Conservation (phyloP, 92 coral and sea anemone species). For the Siderastrea siderea region DNA sequence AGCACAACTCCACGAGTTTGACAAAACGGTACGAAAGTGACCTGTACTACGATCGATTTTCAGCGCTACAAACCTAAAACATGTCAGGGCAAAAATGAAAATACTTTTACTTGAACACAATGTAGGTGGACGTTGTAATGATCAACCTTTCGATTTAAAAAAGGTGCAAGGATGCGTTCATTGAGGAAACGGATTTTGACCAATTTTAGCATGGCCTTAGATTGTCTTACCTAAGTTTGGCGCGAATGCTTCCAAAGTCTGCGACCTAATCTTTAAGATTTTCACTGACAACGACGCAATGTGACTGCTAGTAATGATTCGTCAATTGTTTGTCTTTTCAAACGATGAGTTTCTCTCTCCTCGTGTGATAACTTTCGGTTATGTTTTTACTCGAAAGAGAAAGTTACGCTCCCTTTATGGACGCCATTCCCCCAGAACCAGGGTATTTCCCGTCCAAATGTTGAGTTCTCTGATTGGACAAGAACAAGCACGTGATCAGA, state of each 20-base stretch:
- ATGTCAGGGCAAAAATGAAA: no score
- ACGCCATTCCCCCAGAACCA: conserved; percentile 12
- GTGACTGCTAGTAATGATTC: neutral
- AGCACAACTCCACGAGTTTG: neutral
- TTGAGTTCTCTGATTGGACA: conserved; percentile 20
- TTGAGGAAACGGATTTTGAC: neutral
- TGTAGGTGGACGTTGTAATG: neutral
- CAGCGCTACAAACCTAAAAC: neutral
- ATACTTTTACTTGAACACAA: neutral
- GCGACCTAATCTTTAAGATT: neutral
- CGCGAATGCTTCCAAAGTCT: neutral
- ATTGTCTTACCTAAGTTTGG: no score
- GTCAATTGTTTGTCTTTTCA: neutral
- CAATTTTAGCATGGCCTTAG: neutral
- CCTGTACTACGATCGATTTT: neutral
- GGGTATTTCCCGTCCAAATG: conserved; percentile 33
- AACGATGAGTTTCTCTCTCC: neutral
- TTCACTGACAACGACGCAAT: neutral
- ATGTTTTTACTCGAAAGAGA: conserved; percentile 12
- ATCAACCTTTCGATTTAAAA: neutral
- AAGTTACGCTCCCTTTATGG: conserved; percentile 14
- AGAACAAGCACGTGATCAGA: conserved; percentile 29
- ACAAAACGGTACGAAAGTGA: neutral
- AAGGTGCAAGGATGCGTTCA: no score
- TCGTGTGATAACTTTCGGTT: neutral